phyloP scores from a whole-genome alignment of 2,113 vertebrate species.

The Aix galericulata region DNA sequence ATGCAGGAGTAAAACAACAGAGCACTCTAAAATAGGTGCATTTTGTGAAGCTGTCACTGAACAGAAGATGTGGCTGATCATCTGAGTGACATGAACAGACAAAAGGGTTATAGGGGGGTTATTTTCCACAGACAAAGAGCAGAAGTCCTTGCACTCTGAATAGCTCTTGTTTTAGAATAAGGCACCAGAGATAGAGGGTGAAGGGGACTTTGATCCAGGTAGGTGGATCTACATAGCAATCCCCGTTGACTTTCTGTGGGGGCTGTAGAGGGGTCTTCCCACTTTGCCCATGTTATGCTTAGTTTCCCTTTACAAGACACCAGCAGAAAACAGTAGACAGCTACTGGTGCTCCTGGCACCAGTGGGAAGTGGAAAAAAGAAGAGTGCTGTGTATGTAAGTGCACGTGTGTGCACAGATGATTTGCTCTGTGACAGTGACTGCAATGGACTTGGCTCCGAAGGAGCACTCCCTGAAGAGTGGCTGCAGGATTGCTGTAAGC shows the following conservation, averaged over 20 bases:
- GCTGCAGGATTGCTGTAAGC: neutral
- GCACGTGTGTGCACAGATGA: neutral
- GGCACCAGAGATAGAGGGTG: neutral
- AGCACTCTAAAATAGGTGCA: neutral
- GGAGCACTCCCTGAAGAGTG: neutral
- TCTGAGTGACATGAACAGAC: conserved; percentile 2
- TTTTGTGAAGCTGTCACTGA: conserved; percentile 35
- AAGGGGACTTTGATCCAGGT: neutral
- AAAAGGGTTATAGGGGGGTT: neutral
- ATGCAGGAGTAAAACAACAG: conserved; percentile 18
- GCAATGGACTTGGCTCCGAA: neutral
- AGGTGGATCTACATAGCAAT: neutral
- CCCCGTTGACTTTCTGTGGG: neutral
- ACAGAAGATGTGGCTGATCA: conserved; percentile 8
- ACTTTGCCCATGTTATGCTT: neutral
- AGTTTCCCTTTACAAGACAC: neutral
- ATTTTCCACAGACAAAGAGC: conserved; percentile 20
- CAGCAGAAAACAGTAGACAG: neutral
- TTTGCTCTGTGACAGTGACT: neutral
- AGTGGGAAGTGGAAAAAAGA: neutral
- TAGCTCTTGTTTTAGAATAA: neutral
- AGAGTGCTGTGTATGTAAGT: neutral
- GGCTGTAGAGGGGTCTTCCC: neutral
- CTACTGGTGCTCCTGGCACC: neutral
- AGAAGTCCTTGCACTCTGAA: neutral